Base-by-base conservation (phyloP, 1,140 invertebrate species). In the Sitobion miscanthi region DNA sequence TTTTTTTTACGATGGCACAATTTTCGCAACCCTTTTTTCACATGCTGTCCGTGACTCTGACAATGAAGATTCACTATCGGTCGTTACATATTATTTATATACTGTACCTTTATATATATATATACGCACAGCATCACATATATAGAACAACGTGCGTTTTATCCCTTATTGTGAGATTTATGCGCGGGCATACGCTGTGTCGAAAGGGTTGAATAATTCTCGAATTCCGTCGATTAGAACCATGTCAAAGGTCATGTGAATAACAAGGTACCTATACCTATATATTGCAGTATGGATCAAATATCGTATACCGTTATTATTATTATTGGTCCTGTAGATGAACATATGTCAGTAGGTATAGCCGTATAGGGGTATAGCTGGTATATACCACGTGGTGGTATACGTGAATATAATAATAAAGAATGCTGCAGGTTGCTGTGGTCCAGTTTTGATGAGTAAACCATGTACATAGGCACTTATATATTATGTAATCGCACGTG, bases 21-120 rank as follows among this genome's bases (percentile, higher is more conserved):
- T 91, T 91, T 91, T 91, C 69, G 90, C 90, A 91, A 91, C 90
- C 90, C 90, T 91, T 89, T 91, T 91, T 91, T 91, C 90, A 91
- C 90, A 83, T 91, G 62, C 62, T 35, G 69, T 77, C 69, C 90
- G 90, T 91, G 90, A 91, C 90, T 91, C n/a, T 38, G 90, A 91
- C 90, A 91, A 91, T 91, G 90, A 91, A 91, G 69, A 91, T 91
- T 83, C 69, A 83, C 69, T 91, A 91, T 91, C 90, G n/a, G 57
- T 38, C 69, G 90, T 82, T 83, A 91, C 90, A 82, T 30, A 86
- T 83, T 83, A 83, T 83, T 83, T 77, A 77, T 47, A 47, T 47
- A 47, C 42, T 5, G 14, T 25, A n/a, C 83, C 62, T 77, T 77
- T 77, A 35, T n/a, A 69, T 69, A 38, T 82, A 82, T 82, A 35